Percentiles rank a stretch among this genome's conserved stretches.
These are phyloP conservation scores for Nycteola revayana DNA, from an alignment of 2,888 invertebrate species.

Conservation along the genomic window DNA sequence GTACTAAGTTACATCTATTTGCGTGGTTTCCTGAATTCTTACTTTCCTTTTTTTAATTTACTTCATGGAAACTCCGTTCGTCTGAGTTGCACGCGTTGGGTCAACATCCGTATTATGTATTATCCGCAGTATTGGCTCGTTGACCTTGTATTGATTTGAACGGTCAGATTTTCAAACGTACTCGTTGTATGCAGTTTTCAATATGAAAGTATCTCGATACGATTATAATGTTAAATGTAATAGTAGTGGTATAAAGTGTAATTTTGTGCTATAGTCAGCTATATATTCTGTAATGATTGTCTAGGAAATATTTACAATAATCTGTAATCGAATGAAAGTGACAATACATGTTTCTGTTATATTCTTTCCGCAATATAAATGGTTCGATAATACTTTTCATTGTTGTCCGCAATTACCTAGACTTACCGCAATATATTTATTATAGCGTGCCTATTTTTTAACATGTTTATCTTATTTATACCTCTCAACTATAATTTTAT, in stretches of 20 bases:
- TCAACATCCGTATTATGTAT: constrained; percentile 32
- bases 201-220: neutral
- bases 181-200: too few relatives aligned
- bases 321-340: constrained; percentile 28
- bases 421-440: too few relatives aligned
- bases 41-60: constrained; percentile 19
- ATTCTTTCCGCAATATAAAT: constrained; percentile 34
- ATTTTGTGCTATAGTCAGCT: too few relatives aligned
- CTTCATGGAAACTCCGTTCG: constrained; percentile 1
- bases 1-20: too few relatives aligned
- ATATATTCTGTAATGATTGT: constrained; percentile 19
- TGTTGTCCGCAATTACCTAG: too few relatives aligned
- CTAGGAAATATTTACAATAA: constrained; percentile 29
- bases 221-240: too few relatives aligned
- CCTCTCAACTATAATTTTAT: too few relatives aligned
- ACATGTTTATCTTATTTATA: too few relatives aligned
- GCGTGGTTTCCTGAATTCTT: constrained; percentile 34
- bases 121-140: constrained; percentile 19
- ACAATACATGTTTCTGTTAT: constrained; percentile 27
- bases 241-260: too few relatives aligned
- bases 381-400: constrained; percentile 12
- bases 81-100: constrained; percentile 16
- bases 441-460: too few relatives aligned
- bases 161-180: too few relatives aligned
- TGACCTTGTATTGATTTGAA: constrained; percentile 35